A percentile compares a stretch with the other conserved stretches of the same genome.
phyloP scores from a whole-genome alignment of 1,140 invertebrate species.

The Phymastichus coffea region DNA sequence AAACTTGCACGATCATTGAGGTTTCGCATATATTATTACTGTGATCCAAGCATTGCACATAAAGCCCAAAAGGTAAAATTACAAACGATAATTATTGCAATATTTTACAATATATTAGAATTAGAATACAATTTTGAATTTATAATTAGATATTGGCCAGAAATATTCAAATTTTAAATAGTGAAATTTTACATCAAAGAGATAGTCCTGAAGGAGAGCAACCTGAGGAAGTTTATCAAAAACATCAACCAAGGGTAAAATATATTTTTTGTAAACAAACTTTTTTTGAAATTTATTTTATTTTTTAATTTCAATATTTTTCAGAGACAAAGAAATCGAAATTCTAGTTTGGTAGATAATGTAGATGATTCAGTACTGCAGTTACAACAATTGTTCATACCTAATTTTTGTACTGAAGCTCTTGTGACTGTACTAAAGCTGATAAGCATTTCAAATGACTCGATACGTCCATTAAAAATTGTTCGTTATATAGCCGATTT shows the following conservation, averaged over 20 bases:
- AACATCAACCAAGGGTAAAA: constrained; percentile 32
- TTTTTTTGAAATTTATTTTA: background rate
- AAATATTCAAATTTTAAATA: constrained; percentile 35
- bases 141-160: constrained; percentile 34
- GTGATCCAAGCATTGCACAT: constrained; percentile 56
- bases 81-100: constrained; percentile 2
- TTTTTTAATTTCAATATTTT: too few relatives aligned
- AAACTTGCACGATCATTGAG: constrained; percentile 55
- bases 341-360: constrained; percentile 36
- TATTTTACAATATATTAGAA: background rate
- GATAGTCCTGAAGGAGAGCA: constrained; percentile 42
- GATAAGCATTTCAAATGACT: constrained; percentile 36
- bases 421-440: constrained; percentile 47
- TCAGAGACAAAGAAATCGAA: constrained; percentile 39
- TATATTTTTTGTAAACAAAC: constrained; percentile 1
- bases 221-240: constrained; percentile 44
- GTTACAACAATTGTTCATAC: constrained; percentile 55
- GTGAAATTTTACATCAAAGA: constrained; percentile 35
- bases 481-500: constrained; percentile 40
- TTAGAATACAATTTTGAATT: background rate
- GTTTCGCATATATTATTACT: constrained; percentile 55
- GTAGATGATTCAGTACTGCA: constrained; percentile 46
- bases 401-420: constrained; percentile 56
- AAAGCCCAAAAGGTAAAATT: constrained; percentile 50
- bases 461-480: constrained; percentile 35